These are phyloP conservation scores for Anabacerthia variegaticeps DNA, from an alignment of 2,797 vertebrate genomes.

Conservation along the genomic window DNA sequence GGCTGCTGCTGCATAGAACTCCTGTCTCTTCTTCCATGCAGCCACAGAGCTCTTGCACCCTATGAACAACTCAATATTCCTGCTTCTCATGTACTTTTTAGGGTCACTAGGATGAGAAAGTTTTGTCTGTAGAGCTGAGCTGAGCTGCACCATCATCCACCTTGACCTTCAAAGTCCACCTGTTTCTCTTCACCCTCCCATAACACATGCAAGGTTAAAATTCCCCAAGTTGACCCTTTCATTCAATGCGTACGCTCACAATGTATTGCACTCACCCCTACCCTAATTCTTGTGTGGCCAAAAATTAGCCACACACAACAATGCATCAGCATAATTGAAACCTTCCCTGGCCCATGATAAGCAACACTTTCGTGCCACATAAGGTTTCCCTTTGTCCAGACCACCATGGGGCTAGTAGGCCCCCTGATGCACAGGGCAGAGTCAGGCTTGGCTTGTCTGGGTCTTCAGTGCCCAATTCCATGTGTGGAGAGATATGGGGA, in stretches of 20 bases:
- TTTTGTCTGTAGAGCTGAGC: neutral
- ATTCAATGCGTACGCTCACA: accelerated
- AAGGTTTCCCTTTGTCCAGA: neutral
- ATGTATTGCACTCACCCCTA: neutral
- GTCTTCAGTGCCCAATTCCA: accelerated
- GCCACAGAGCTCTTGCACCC: neutral
- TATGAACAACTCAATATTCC: neutral
- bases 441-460: accelerated
- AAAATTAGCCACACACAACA: neutral
- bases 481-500: accelerated
- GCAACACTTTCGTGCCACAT: too few relatives aligned
- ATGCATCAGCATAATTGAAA: neutral
- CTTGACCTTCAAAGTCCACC: neutral
- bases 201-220: neutral
- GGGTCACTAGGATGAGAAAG: neutral
- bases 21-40: neutral
- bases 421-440: accelerated
- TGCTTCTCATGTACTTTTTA: neutral
- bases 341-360: neutral
- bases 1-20: neutral
- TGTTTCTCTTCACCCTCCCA: neutral
- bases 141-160: neutral
- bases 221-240: accelerated
- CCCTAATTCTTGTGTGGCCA: neutral
- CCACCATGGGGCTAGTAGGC: accelerated